Percentiles rank a stretch among this genome's conserved stretches.
Evolutionary conservation across 2,888 invertebrate genomes (phyloP).

Genomic region (Folsomia candida): DNA sequence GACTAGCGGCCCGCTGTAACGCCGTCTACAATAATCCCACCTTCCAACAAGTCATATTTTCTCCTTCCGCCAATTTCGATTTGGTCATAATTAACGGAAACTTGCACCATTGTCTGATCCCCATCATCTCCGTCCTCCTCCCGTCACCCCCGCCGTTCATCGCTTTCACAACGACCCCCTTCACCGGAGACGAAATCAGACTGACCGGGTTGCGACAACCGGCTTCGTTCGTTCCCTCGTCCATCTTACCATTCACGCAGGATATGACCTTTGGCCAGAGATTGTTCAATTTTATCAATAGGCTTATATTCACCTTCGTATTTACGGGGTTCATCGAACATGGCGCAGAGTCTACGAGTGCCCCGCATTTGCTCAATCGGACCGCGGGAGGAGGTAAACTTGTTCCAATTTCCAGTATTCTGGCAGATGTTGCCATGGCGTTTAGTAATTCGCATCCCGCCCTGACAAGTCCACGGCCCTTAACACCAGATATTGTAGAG

Average conservation of each 20-base stretch:
- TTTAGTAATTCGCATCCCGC: conserved; percentile 60
- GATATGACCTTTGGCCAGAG: not conserved
- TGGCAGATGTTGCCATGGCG: not conserved
- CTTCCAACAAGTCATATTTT: not conserved
- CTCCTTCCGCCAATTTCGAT: not conserved
- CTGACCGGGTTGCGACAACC: not conserved
- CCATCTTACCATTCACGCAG: not conserved
- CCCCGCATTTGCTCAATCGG: not conserved
- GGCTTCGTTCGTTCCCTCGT: not conserved
- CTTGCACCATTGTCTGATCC: not conserved
- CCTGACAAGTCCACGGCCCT: conserved; percentile 73
- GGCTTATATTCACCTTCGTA: not conserved
- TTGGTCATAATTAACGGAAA: not conserved
- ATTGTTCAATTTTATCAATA: not conserved
- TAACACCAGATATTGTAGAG: conserved; percentile 77
- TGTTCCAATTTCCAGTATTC: not conserved
- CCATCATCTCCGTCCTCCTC: not conserved
- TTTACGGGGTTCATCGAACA: not conserved
- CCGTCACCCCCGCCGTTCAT: not conserved
- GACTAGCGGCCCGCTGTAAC: not conserved
- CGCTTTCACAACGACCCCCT: not conserved
- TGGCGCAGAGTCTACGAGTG: not conserved
- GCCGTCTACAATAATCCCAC: not conserved
- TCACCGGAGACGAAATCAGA: not conserved
- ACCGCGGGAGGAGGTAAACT: not conserved